Evolutionary conservation across 2,888 invertebrate species (phyloP).

Genomic region (Onthophagus sagittarius): DNA sequence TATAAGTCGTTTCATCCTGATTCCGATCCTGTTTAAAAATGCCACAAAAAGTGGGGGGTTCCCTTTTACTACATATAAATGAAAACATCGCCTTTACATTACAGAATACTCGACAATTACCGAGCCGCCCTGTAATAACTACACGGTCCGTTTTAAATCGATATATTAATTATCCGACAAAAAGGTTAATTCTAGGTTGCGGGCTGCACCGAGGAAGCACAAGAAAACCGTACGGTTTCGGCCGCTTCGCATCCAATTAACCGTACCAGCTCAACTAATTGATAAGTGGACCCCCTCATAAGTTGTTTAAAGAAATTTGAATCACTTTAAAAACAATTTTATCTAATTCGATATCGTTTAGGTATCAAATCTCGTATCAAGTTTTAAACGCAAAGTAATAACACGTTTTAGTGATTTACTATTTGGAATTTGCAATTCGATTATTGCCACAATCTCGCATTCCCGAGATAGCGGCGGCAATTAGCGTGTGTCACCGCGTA

Average conservation of each 20-base stretch:
- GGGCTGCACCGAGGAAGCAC: not conserved
- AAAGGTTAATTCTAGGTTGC: not conserved
- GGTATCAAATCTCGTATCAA: too few species aligned
- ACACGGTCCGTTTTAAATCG: not conserved
- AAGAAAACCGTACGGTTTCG: not conserved
- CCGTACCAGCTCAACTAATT: not conserved
- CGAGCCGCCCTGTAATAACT: constrained; percentile 1
- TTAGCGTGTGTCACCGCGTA: not conserved
- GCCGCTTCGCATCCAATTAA: not conserved
- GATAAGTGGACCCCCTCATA: not conserved
- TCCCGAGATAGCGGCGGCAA: not conserved
- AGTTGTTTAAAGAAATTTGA: too few species aligned
- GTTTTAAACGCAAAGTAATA: too few species aligned
- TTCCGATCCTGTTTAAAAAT: not conserved
- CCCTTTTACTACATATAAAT: not conserved
- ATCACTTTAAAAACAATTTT: too few species aligned
- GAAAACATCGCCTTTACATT: constrained; percentile 11
- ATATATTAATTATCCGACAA: constrained; percentile 4
- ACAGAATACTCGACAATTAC: constrained; percentile 7
- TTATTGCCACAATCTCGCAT: not conserved
- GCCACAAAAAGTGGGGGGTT: not conserved
- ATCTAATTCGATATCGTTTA: too few species aligned
- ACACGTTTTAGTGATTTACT: too few species aligned
- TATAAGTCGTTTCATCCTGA: not conserved
- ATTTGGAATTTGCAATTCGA: not conserved